Evolutionary conservation across 2,113 vertebrate species (phyloP).

Genomic region (Pangasianodon hypophthalmus): DNA sequence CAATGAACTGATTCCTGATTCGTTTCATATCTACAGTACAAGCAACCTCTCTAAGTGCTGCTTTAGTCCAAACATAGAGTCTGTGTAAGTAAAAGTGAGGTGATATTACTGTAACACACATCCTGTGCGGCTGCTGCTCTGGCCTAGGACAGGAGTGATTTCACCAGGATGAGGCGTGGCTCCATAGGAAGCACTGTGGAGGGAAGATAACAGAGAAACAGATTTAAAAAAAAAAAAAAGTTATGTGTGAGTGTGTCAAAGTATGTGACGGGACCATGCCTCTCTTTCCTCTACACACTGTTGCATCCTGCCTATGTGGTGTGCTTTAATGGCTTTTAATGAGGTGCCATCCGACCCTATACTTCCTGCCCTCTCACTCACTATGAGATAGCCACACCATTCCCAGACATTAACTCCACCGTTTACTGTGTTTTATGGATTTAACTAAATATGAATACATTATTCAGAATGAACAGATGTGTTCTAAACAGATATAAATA

Average conservation of each 20-base stretch:
- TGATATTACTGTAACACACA: constrained; percentile 31
- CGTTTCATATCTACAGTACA: not conserved
- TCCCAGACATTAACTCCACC: constrained; percentile 11
- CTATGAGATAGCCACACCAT: constrained; percentile 31
- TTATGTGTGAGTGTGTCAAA: constrained; percentile 58
- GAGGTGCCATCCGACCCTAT: constrained; percentile 65
- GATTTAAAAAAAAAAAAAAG: constrained; percentile 46
- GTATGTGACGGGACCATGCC: constrained; percentile 66
- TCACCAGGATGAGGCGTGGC: constrained; percentile 65
- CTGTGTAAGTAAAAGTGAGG: constrained; percentile 26
- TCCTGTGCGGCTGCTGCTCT: constrained; percentile 10
- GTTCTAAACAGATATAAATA: not conserved
- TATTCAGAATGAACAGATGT: not conserved
- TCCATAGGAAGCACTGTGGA: constrained; percentile 78
- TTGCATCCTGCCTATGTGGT: constrained; percentile 72
- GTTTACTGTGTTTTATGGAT: not conserved
- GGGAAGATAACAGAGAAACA: constrained; percentile 73
- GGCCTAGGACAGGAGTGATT: constrained; percentile 23
- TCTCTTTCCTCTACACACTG: constrained; percentile 81
- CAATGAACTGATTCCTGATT: not conserved
- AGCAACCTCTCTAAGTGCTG: not conserved
- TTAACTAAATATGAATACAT: not conserved
- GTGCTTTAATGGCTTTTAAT: constrained; percentile 75
- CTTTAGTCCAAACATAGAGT: not conserved
- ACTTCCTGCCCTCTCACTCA: constrained; percentile 53